Evolutionary conservation across 2,888 invertebrate genomes (phyloP), one percentile per base, ranked within the genome.

Genomic region (Oxycera nigricornis): DNA sequence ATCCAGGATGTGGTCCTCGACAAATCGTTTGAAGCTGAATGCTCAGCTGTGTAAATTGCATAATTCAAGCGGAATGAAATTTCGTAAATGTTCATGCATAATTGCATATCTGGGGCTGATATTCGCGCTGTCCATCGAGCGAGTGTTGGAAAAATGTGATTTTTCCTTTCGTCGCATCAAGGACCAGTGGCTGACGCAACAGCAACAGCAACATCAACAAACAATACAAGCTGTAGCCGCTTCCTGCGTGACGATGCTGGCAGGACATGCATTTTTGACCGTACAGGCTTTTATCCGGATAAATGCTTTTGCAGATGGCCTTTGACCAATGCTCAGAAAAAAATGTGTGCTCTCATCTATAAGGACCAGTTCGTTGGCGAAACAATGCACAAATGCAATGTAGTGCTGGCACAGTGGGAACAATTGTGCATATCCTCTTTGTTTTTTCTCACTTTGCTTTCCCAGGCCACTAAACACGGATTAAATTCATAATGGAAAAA

Each of bases 51-150:
- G 59, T 75, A 65, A 75, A 75, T 73, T 72, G 41, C 50, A 73
- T 73, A 67, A 75, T 73, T 75, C 65, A 67, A 73, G 57, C 41
- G 67, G 46, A 75, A 75, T 73, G 67, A 61, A 72, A 75, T 75
- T 75, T 75, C 73, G 75, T 75, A 75, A 75, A 75, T 75, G 73
- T 67, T 75, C 73, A 75, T 75, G 75, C 75, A 75, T 75, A 75
- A 75, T 75, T 73, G 75, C 75, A 55, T 73, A 75, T 73, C 67
- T 75, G 67, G 72, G 65, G 62, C 62, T 35, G 39, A 39, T 22
- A 26, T 41, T 41, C 31, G 41, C 39, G 65, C 39, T n/a, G n/a
- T n/a, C n/a, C n/a, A n/a, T n/a, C 65, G 41, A 65, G 65, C 41
- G 65, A n/a, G n/a, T n/a, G n/a, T n/a, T n/a, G n/a, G 20, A 65